These are phyloP conservation scores for Drosophila neonasuta DNA, from an alignment of 2,888 invertebrate species.

Conservation along the genomic window DNA sequence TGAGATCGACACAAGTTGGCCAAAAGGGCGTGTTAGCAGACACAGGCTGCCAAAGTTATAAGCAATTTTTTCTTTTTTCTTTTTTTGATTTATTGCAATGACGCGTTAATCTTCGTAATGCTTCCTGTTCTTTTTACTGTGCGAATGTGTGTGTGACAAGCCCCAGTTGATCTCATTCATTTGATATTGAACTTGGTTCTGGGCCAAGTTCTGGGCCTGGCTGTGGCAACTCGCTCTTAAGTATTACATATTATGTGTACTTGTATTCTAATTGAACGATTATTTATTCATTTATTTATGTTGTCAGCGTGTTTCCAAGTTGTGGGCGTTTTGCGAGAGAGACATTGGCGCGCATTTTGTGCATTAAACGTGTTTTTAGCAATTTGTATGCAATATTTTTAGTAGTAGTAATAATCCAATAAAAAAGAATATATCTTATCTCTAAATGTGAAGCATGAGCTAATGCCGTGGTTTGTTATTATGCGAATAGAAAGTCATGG, in stretches of 20 bases:
- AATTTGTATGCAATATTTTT: constrained; percentile 46
- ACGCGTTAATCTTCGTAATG: constrained; percentile 42
- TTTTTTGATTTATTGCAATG: constrained; percentile 65
- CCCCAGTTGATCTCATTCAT: constrained; percentile 59
- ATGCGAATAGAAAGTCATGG: constrained; percentile 3
- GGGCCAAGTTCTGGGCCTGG: constrained; percentile 36
- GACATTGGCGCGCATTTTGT: constrained; percentile 50
- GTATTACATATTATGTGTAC: constrained; percentile 42
- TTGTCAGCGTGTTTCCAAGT: constrained; percentile 49
- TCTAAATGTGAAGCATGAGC: constrained; percentile 43
- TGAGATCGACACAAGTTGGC: constrained; percentile 6
- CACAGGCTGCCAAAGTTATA: constrained; percentile 46
- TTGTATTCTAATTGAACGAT: constrained; percentile 35
- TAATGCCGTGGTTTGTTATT: constrained; percentile 2
- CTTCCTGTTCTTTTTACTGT: constrained; percentile 58
- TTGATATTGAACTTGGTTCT: constrained; percentile 73
- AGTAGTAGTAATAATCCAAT: background rate
- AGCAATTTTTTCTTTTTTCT: background rate
- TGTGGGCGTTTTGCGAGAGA: constrained; percentile 53
- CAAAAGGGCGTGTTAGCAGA: constrained; percentile 64
- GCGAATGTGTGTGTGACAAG: constrained; percentile 48
- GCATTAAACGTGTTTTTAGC: constrained; percentile 58
- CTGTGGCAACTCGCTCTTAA: constrained; percentile 28
- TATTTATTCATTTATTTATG: constrained; percentile 62
- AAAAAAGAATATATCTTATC: constrained; percentile 27